phyloP scores from a whole-genome alignment of 1,140 invertebrate genomes.

The Drosophila sp. region DNA sequence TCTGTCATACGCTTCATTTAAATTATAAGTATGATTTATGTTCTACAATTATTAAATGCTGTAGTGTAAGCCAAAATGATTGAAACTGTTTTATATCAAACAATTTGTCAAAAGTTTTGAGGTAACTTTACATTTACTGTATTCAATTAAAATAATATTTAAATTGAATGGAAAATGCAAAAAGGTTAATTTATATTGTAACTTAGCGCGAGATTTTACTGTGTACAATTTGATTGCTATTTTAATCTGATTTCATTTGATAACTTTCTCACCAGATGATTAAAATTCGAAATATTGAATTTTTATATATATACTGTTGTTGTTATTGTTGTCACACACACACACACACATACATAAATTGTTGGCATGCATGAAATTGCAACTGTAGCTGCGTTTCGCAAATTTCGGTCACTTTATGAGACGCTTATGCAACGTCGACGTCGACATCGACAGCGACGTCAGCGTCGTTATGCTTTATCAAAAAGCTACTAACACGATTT shows the following conservation, averaged over 20 bases:
- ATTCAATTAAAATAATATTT: too few species aligned
- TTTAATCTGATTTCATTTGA: conserved; percentile 17
- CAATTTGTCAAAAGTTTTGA: too few species aligned
- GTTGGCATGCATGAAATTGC: conserved; percentile 78
- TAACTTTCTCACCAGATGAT: conserved; percentile 47
- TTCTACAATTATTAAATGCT: too few species aligned
- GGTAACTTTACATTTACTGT: too few species aligned
- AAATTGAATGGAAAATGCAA: too few species aligned
- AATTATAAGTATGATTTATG: too few species aligned
- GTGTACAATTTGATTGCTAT: conserved; percentile 22
- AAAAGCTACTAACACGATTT: conserved; percentile 52
- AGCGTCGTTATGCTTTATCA: conserved; percentile 72
- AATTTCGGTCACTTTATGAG: conserved; percentile 73
- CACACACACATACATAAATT: conserved; percentile 38
- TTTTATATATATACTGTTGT: conserved; percentile 17
- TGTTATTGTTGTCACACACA: conserved; percentile 27
- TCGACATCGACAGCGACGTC: conserved; percentile 20
- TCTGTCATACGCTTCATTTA: too few species aligned
- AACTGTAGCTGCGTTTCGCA: conserved; percentile 76
- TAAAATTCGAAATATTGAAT: conserved; percentile 23
- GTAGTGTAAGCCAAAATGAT: too few species aligned
- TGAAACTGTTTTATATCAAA: too few species aligned
- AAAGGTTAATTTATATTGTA: not conserved
- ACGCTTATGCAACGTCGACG: conserved; percentile 62
- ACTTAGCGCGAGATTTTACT: not conserved